A percentile compares a stretch with the other conserved stretches of the same genome.
Evolutionary conservation across 2,888 invertebrate genomes (phyloP).

Genomic region (Conistra vaccinii): DNA sequence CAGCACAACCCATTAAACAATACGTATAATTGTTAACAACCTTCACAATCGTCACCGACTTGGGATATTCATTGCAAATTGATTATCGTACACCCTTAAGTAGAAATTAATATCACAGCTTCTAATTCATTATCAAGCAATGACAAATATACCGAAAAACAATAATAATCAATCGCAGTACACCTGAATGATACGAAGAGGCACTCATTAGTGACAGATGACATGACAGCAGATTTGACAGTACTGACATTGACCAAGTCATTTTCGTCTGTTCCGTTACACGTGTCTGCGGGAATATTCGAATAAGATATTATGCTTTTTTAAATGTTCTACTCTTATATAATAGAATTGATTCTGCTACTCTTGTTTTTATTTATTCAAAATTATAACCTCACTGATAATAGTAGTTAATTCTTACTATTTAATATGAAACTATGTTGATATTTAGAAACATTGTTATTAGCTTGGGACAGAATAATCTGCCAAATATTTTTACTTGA

Average conservation of each 20-base stretch:
- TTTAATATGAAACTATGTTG: neutral
- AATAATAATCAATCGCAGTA: slow-evolving; percentile 55
- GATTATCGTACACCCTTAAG: slow-evolving; percentile 29
- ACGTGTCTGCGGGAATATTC: neutral
- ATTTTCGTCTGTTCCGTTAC: slow-evolving; percentile 4
- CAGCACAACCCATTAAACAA: slow-evolving; percentile 87
- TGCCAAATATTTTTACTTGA: too few species aligned
- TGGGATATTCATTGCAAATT: slow-evolving; percentile 69
- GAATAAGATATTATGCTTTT: neutral
- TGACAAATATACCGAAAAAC: slow-evolving; percentile 46
- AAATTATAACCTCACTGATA: neutral
- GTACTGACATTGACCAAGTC: slow-evolving; percentile 3
- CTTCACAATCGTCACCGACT: slow-evolving; percentile 72
- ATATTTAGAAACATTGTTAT: neutral
- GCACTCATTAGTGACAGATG: slow-evolving; percentile 30
- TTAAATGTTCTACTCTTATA: too few species aligned
- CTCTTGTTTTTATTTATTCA: neutral
- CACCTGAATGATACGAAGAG: slow-evolving; percentile 6
- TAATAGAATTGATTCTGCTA: neutral
- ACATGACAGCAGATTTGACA: slow-evolving; percentile 29
- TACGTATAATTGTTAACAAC: slow-evolving; percentile 57
- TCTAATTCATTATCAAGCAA: slow-evolving; percentile 29
- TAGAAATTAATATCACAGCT: slow-evolving; percentile 32
- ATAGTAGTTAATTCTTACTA: neutral
- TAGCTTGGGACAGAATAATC: neutral